These are phyloP conservation scores for Dasypogon diadema DNA, from an alignment of 2,888 invertebrate genomes.

Conservation along the genomic window DNA sequence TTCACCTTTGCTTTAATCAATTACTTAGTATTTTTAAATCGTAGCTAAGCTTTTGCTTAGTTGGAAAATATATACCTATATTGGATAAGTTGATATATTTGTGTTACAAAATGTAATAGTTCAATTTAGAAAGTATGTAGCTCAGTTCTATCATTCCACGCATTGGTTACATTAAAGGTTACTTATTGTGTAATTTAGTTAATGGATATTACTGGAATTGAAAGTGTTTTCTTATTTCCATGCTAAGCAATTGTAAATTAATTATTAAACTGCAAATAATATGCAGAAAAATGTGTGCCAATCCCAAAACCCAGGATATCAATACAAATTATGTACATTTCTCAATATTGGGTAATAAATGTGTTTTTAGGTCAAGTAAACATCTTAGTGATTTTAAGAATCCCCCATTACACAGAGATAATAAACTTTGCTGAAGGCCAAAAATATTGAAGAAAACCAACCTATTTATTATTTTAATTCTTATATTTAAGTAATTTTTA, in stretches of 20 bases:
- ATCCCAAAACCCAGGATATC: conserved; percentile 11
- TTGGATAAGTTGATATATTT: conserved; percentile 1
- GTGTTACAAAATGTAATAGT: conserved; percentile 15
- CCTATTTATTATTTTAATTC: too few relatives aligned
- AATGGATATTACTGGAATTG: not conserved
- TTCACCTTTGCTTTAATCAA: conserved; percentile 18
- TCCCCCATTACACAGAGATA: too few relatives aligned
- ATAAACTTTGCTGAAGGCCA: too few relatives aligned
- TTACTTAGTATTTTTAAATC: conserved; percentile 21
- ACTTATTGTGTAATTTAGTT: conserved; percentile 11
- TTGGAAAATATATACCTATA: not conserved
- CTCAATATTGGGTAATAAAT: conserved; percentile 30
- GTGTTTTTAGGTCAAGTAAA: conserved; percentile 13
- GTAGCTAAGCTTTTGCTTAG: conserved; percentile 23
- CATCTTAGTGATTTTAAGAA: not conserved
- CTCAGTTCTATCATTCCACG: conserved; percentile 34
- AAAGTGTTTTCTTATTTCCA: conserved; percentile 3
- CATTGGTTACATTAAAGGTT: conserved; percentile 13
- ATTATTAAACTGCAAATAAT: conserved; percentile 8
- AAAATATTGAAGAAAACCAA: too few relatives aligned
- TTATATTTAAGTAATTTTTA: too few relatives aligned
- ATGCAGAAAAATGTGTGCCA: conserved; percentile 25
- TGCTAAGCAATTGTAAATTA: conserved; percentile 10
- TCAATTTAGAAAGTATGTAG: conserved; percentile 25
- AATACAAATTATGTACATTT: conserved; percentile 37